A percentile compares a stretch with the other conserved stretches of the same genome.
Conservation (phyloP, 1,140 invertebrate genomes). For the Physella acuta region DNA sequence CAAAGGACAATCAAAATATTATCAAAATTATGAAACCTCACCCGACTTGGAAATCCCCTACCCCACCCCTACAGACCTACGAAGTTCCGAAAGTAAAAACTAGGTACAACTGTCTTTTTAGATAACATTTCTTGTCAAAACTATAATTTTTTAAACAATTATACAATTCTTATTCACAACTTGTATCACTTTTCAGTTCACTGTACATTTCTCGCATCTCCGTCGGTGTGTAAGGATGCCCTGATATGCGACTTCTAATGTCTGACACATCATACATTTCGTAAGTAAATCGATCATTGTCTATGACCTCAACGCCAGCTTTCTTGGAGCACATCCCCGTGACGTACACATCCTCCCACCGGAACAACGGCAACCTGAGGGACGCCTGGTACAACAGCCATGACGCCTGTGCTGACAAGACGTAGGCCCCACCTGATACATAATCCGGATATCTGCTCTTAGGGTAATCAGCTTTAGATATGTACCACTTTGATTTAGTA, state of each 20-base stretch:
- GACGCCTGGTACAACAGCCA: conserved; percentile 47
- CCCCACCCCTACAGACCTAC: too few relatives aligned
- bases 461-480: conserved; percentile 52
- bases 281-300: not conserved
- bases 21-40: too few relatives aligned
- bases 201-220: too few relatives aligned
- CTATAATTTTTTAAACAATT: too few relatives aligned
- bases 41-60: too few relatives aligned
- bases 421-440: conserved; percentile 57
- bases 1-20: too few relatives aligned
- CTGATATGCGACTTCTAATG: conserved; percentile 33
- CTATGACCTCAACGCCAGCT: not conserved
- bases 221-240: conserved; percentile 33
- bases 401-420: conserved; percentile 53
- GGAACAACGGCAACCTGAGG: conserved; percentile 46
- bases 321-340: conserved; percentile 49
- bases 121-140: too few relatives aligned
- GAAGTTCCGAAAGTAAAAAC: too few relatives aligned
- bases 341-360: conserved; percentile 59
- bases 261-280: conserved; percentile 7
- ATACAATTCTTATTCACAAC: too few relatives aligned
- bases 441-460: conserved; percentile 56
- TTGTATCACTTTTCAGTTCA: too few relatives aligned
- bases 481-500: conserved; percentile 58
- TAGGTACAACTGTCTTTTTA: too few relatives aligned